Conservation (phyloP, 2,797 vertebrate species). For the Chelon labrosus region DNA sequence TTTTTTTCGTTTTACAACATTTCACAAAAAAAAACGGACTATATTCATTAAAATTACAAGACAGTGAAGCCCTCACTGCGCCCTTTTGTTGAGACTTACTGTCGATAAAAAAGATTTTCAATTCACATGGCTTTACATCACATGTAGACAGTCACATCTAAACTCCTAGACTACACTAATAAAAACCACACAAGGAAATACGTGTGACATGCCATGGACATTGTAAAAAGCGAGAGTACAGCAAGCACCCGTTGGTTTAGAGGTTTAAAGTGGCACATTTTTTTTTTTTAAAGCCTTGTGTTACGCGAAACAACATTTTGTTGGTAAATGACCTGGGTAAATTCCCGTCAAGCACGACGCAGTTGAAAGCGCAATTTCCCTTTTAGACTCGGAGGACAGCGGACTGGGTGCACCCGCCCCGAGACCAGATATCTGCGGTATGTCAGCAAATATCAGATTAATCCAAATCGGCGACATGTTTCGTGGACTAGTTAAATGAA, state of each 20-base stretch:
- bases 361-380: slow-evolving; percentile 37
- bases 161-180: slow-evolving; percentile 82
- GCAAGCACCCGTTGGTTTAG: slow-evolving; percentile 77
- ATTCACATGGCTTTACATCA: slow-evolving; percentile 85
- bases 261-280: slow-evolving; percentile 68
- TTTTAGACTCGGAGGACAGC: slow-evolving; percentile 46
- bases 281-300: slow-evolving; percentile 76
- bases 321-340: slow-evolving; percentile 55
- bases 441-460: slow-evolving; percentile 2
- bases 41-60: slow-evolving; percentile 77
- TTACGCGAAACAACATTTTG: slow-evolving; percentile 73
- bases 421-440: slow-evolving; percentile 5
- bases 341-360: slow-evolving; percentile 59
- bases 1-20: slow-evolving; percentile 75
- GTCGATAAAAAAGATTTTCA: slow-evolving; percentile 68
- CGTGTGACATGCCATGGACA: slow-evolving; percentile 86
- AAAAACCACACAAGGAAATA: slow-evolving; percentile 84
- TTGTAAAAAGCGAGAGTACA: slow-evolving; percentile 74
- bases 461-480: slow-evolving; percentile 11
- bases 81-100: slow-evolving; percentile 60
- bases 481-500: slow-evolving; percentile 3
- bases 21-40: slow-evolving; percentile 83
- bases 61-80: slow-evolving; percentile 73
- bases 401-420: slow-evolving; percentile 11
- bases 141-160: slow-evolving; percentile 85